Evolutionary conservation across 2,797 vertebrate species (phyloP), one percentile per base, ranked within the genome.

Genomic region (Poeciliopsis turneri): DNA sequence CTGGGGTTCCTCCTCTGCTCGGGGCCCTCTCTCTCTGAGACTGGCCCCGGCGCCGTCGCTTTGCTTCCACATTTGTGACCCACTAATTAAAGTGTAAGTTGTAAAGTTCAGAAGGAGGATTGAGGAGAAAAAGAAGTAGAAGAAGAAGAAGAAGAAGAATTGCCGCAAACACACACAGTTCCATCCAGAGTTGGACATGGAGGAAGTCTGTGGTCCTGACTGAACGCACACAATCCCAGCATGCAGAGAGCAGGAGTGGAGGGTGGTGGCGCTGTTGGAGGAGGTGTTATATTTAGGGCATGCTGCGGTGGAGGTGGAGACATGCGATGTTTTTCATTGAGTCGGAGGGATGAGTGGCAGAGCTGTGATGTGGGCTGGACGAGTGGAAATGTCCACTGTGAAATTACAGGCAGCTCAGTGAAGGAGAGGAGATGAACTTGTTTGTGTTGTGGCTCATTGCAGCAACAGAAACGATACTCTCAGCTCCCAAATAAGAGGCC

Each of bases 351-450:
- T 90, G 90, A 91, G 87, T 84, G 91, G 84, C 88, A 82, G 82
- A 79, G 82, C 88, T 94, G 85, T 93, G 89, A 94, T 95, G 94
- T 92, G 93, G 92, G 84, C 64, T 75, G 75, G 80, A 84, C 82
- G 88, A 86, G 85, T 87, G 89, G 88, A 87, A 88, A 86, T 75
- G 61, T 88, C 87, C 57, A n/a, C 75, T 5, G 41, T 51, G 49
- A 92, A 94, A 83, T 95, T 94, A 94, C 86, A 92, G 93, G 93
- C 91, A 90, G 88, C 82, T 4, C 36, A 78, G 88, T 16, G 74
- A 82, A 83, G 68, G 64, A 84, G 80, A 78, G 86, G 83, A 88
- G 85, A 90, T 87, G 78, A 83, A 89, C 86, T 90, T 89, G 90
- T 94, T 95, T 93, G 90, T 76, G 82, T 92, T 93, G 43, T 75